A percentile compares a stretch with the other conserved stretches of the same genome.
Evolutionary conservation across 2,797 vertebrate species (phyloP).

Genomic region (Spheniscus humboldti): DNA sequence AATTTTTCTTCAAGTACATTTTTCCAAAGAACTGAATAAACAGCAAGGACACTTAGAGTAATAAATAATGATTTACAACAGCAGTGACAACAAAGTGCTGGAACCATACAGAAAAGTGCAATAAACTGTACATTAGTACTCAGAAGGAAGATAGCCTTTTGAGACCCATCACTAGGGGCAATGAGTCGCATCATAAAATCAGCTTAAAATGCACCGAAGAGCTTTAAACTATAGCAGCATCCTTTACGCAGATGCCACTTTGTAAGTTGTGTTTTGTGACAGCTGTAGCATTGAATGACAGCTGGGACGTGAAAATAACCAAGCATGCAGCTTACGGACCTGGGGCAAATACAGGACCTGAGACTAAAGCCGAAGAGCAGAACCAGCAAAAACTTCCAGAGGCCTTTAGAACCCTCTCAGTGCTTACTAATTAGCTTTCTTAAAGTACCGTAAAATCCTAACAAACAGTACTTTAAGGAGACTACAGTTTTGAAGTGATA

Average conservation of each 20-base stretch:
- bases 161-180: not conserved
- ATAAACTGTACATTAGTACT: slow-evolving; percentile 13
- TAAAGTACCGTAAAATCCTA: not conserved
- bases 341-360: not conserved
- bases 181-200: slow-evolving; percentile 35
- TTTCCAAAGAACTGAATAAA: not conserved
- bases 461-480: not conserved
- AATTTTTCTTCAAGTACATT: not conserved
- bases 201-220: not conserved
- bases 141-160: not conserved
- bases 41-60: not conserved
- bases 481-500: not conserved
- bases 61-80: slow-evolving; percentile 6
- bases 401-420: not conserved
- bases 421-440: not conserved
- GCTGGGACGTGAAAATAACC: slow-evolving; percentile 13
- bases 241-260: slow-evolving; percentile 25
- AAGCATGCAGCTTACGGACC: not conserved
- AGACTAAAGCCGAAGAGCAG: not conserved
- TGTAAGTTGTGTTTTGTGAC: slow-evolving; percentile 7
- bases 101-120: not conserved
- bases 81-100: not conserved
- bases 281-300: slow-evolving; percentile 11
- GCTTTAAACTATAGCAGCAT: not conserved
- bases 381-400: not conserved